Conservation (phyloP, 2,888 invertebrate species). For the Carcina quercana region DNA sequence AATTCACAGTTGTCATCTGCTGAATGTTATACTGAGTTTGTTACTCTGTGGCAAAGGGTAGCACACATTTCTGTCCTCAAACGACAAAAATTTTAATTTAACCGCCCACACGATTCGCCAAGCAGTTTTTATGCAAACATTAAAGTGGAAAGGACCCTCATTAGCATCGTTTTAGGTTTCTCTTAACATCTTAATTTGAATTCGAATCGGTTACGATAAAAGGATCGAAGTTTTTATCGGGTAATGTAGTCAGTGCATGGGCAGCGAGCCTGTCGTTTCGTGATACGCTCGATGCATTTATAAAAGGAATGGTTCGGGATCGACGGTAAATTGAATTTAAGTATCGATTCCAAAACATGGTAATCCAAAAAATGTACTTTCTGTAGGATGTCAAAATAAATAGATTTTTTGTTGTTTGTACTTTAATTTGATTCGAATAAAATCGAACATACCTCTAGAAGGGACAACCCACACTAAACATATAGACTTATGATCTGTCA, state of each 20-base stretch:
- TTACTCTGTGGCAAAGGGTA: conserved; percentile 5
- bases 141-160: conserved; percentile 37
- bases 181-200: conserved; percentile 60
- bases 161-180: conserved; percentile 51
- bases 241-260: conserved; percentile 16
- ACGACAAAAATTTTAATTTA: conserved; percentile 26
- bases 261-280: too few relatives aligned
- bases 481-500: too few relatives aligned
- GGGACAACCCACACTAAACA: too few relatives aligned
- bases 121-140: conserved; percentile 43
- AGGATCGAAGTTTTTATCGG: conserved; percentile 20
- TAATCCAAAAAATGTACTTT: too few relatives aligned
- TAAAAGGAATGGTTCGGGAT: too few relatives aligned
- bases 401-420: too few relatives aligned
- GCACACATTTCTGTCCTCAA: conserved; percentile 18
- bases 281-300: too few relatives aligned
- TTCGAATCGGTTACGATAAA: conserved; percentile 33
- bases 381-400: too few relatives aligned
- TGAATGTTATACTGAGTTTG: not conserved
- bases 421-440: too few relatives aligned
- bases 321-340: too few relatives aligned
- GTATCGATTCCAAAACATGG: too few relatives aligned
- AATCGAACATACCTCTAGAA: too few relatives aligned
- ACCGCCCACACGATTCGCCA: conserved; percentile 27
- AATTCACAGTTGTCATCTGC: not conserved